Base-by-base conservation (phyloP, 2,888 invertebrate species). In the Palloptera scutellata region DNA sequence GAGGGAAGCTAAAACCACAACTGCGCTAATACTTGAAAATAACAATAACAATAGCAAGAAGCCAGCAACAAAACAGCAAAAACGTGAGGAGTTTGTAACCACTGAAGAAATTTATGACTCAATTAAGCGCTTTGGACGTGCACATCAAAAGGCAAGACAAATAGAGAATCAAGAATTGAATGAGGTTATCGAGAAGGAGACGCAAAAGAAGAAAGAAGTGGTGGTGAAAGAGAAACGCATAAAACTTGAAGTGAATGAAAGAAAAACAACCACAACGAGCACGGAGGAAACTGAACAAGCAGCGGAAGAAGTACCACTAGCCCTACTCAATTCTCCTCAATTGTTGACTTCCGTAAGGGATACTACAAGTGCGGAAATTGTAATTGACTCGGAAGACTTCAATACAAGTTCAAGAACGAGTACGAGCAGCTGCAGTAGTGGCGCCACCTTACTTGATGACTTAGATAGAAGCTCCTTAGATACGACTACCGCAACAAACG, bases 81-180 rank as follows among this genome's bases (percentile, higher is more conserved):
- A 64, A 12, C 52, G 53, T n/a, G 72, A 70, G 51, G 58, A 67
- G 48, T 52, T 69, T 58, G 78, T 81, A 30, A 79, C 81, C 1
- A 61, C 74, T 17, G 81, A 77, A 1, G 77, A 81, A 64, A 83
- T 83, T 60, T 79, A 83, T 74, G 83, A 85, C 69, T 84, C 84
- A 30, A 84, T 84, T 61, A 77, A 82, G 66, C 79, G 81, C 40
- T 85, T 85, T 61, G 83, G 83, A 17, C 79, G 79, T 20, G 83
- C 82, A 0, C 82, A 84, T 68, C 84, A 84, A 66, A 77, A 78
- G 70, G 81, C 78, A 41, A 75, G 84, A 43, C 82, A 83, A 55
- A 77, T 71, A 13, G 82, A 84, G 63, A 72, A 74, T 67, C 69
- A 75, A 71, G 76, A 76, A 66, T 72, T 64, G 53, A 73, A 73